Percentiles rank a stretch among this genome's conserved stretches.
Evolutionary conservation across 2,113 vertebrate species (phyloP).

Genomic region (Nothobranchius furzeri): DNA sequence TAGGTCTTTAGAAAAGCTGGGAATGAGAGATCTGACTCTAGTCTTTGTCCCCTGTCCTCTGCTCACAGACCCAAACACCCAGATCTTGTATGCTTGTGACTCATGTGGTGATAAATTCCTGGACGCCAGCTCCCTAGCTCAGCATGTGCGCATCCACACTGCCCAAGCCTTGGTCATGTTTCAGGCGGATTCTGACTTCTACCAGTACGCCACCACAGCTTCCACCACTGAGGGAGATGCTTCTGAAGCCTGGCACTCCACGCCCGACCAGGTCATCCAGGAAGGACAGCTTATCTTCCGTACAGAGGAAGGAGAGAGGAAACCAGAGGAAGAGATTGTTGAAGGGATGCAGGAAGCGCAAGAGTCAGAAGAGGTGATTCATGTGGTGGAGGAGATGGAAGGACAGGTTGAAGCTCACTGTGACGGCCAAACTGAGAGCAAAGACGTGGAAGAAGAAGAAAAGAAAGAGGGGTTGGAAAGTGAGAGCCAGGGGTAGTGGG

Average conservation of each 20-base stretch:
- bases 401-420: slow-evolving; percentile 39
- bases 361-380: slow-evolving; percentile 20
- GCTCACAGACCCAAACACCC: slow-evolving; percentile 90
- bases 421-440: slow-evolving; percentile 33
- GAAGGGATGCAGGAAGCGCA: slow-evolving; percentile 30
- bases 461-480: slow-evolving; percentile 53
- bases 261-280: slow-evolving; percentile 87
- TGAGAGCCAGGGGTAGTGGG: slow-evolving; percentile 35
- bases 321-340: slow-evolving; percentile 23
- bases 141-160: slow-evolving; percentile 97
- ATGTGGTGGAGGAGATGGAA: slow-evolving; percentile 6
- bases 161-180: slow-evolving; percentile 98
- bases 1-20: not conserved
- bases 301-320: slow-evolving; percentile 67
- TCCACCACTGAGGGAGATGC: slow-evolving; percentile 63
- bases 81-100: slow-evolving; percentile 95
- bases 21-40: not conserved
- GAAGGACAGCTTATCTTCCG: slow-evolving; percentile 87
- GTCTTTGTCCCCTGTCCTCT: slow-evolving; percentile 3
- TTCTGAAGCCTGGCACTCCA: slow-evolving; percentile 82
- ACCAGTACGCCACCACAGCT: slow-evolving; percentile 87
- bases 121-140: slow-evolving; percentile 91
- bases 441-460: slow-evolving; percentile 28
- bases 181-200: slow-evolving; percentile 95
- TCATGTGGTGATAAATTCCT: slow-evolving; percentile 96